Conservation (phyloP, 2,113 vertebrate genomes). For the Microtus pennsylvanicus region DNA sequence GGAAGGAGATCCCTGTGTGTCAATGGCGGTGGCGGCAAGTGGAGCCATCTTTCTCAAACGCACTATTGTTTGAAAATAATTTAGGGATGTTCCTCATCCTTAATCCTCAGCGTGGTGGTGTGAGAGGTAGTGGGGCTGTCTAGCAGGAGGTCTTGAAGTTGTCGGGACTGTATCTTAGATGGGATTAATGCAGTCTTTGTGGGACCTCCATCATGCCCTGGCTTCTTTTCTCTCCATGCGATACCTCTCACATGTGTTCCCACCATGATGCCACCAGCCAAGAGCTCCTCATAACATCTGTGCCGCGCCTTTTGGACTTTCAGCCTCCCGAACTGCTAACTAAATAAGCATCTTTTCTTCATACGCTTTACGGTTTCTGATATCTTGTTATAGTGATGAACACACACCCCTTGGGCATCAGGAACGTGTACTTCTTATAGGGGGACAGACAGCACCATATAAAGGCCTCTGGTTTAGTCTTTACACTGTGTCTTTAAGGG, state of each 20-base stretch:
- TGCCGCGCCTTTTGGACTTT: too few relatives aligned
- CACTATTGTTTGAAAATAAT: background rate
- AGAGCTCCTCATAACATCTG: background rate
- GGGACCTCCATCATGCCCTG: background rate
- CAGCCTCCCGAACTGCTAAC: background rate
- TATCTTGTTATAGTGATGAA: background rate
- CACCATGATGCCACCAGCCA: background rate
- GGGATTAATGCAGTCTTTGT: background rate
- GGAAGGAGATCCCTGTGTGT: background rate
- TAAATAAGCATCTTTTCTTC: background rate
- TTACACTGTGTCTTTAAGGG: background rate
- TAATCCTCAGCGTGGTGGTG: too few relatives aligned
- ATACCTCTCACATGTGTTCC: background rate
- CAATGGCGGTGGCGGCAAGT: background rate
- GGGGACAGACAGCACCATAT: background rate
- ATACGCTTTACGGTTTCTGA: background rate
- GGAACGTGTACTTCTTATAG: background rate
- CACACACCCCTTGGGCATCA: background rate
- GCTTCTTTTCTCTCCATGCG: background rate
- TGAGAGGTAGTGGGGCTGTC: background rate
- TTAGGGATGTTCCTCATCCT: too few relatives aligned
- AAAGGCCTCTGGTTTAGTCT: background rate
- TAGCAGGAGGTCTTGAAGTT: background rate
- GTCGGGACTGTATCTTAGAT: background rate
- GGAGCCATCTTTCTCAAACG: background rate